Evolutionary conservation across 2,888 invertebrate genomes (phyloP).

Genomic region (Aspidiotus destructor): DNA sequence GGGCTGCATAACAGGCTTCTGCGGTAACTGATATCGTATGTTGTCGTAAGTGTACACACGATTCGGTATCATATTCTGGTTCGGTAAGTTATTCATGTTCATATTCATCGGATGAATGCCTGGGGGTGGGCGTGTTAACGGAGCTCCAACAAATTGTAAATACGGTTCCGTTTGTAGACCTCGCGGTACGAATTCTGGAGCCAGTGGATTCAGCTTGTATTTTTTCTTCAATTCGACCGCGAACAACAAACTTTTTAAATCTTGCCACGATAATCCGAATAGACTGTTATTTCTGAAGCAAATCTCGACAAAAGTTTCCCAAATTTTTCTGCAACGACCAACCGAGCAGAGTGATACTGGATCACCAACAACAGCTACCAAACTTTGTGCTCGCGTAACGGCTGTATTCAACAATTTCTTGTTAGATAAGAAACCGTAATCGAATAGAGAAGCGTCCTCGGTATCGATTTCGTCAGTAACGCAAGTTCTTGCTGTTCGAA

Average conservation of each 20-base stretch:
- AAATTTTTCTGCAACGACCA: constrained; percentile 67
- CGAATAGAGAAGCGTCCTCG: constrained; percentile 45
- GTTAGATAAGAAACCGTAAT: constrained; percentile 69
- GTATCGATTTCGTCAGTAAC: constrained; percentile 46
- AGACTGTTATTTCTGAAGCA: constrained; percentile 61
- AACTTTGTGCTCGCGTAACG: constrained; percentile 67
- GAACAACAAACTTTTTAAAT: constrained; percentile 57
- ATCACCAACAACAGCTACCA: constrained; percentile 76
- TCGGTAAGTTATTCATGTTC: background rate
- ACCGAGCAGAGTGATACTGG: constrained; percentile 70
- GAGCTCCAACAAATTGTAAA: constrained; percentile 10
- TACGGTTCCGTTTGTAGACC: constrained; percentile 43
- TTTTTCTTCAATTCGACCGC: constrained; percentile 64
- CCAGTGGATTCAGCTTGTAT: constrained; percentile 69
- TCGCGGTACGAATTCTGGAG: constrained; percentile 67
- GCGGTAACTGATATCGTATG: constrained; percentile 27
- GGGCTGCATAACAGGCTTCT: constrained; percentile 9
- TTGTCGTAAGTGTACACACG: constrained; percentile 27
- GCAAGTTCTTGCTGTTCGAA: constrained; percentile 64
- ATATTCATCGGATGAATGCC: constrained; percentile 3
- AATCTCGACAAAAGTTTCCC: constrained; percentile 66
- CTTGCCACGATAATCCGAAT: constrained; percentile 61
- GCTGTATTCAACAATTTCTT: constrained; percentile 73
- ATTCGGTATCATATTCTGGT: background rate
- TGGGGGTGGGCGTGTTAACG: background rate